These are phyloP conservation scores for Setipinna tenuifilis DNA, from an alignment of 2,797 vertebrate species.

Conservation along the genomic window DNA sequence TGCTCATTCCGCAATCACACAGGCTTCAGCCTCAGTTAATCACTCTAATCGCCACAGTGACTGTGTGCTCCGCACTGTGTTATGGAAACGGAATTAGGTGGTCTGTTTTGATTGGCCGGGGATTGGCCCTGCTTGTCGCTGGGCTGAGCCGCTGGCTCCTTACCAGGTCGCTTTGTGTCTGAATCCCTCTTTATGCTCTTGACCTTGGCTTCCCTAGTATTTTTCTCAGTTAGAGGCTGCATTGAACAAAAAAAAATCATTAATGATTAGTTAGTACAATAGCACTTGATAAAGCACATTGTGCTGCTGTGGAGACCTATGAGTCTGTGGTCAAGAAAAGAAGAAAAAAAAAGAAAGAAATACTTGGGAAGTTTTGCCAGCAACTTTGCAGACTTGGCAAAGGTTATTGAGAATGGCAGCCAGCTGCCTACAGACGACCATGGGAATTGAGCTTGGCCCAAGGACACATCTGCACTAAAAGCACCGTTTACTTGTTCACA, in stretches of 20 bases:
- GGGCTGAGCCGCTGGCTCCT: slow-evolving; percentile 9
- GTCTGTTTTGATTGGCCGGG: slow-evolving; percentile 38
- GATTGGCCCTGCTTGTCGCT: slow-evolving; percentile 11
- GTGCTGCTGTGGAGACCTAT: neutral
- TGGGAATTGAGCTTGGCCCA: slow-evolving; percentile 51
- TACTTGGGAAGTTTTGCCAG: neutral
- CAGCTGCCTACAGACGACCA: slow-evolving; percentile 29
- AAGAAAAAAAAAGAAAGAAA: neutral
- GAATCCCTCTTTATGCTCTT: neutral
- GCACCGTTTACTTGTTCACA: neutral
- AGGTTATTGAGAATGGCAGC: slow-evolving; percentile 43
- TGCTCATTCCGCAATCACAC: slow-evolving; percentile 6
- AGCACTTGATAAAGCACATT: slow-evolving; percentile 20
- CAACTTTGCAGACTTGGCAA: slow-evolving; percentile 38
- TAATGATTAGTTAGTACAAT: slow-evolving; percentile 13
- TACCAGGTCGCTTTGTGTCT: slow-evolving; percentile 23
- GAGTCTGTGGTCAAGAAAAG: neutral
- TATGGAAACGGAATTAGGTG: slow-evolving; percentile 39
- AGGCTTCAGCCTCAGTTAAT: neutral
- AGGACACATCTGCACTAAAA: slow-evolving; percentile 10
- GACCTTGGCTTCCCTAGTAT: neutral
- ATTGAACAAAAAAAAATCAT: slow-evolving; percentile 2
- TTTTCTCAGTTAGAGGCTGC: neutral
- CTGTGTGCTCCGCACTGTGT: slow-evolving; percentile 46
- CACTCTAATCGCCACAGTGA: slow-evolving; percentile 44